Conservation (phyloP, 2,113 vertebrate genomes). For the Oostethus manadensis region DNA sequence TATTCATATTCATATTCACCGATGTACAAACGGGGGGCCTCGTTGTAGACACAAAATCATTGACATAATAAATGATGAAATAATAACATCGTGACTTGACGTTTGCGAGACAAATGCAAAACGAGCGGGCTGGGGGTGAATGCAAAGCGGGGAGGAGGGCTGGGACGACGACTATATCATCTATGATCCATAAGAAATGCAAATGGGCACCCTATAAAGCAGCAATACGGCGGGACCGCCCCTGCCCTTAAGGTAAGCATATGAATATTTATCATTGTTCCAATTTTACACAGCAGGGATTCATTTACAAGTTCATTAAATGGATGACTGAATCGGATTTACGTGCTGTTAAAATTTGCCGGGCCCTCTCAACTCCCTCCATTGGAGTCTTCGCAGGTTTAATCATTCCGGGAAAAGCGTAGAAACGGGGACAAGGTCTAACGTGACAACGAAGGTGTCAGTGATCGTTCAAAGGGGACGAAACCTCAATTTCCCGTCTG, state of each 20-base stretch:
- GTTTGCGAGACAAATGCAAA: conserved; percentile 22
- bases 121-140: conserved; percentile 19
- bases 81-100: conserved; percentile 24
- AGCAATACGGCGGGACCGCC: conserved; percentile 44
- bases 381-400: conserved; percentile 40
- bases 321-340: conserved; percentile 51
- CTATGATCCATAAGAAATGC: conserved; percentile 56
- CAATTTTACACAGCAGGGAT: conserved; percentile 56
- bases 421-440: not conserved
- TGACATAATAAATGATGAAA: not conserved
- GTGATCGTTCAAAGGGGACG: not conserved
- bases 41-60: no score
- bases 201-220: conserved; percentile 62
- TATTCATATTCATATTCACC: no score
- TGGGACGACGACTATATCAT: conserved; percentile 28
- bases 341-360: conserved; percentile 43
- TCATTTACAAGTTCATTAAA: conserved; percentile 70
- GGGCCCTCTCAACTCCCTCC: conserved; percentile 22
- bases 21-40: no score
- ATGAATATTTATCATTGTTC: conserved; percentile 60
- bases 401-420: conserved; percentile 26
- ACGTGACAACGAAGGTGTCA: not conserved
- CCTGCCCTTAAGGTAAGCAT: conserved; percentile 39
- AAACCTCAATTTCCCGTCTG: not conserved
- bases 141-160: conserved; percentile 16